Evolutionary conservation across 2,797 vertebrate genomes (phyloP).

Genomic region (Aselliscus stoliczkanus): DNA sequence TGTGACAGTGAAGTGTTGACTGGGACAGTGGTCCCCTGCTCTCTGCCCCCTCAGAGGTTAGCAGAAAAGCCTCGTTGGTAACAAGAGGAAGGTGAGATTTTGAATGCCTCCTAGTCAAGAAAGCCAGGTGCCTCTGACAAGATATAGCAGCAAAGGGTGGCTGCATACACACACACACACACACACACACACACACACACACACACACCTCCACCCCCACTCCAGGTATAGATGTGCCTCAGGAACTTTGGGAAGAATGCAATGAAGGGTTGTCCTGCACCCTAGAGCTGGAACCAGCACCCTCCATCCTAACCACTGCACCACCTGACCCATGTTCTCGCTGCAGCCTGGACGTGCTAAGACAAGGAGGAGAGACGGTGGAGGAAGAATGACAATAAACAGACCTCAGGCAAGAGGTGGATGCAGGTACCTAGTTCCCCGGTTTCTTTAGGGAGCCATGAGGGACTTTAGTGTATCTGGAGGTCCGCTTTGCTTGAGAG

Average conservation of each 20-base stretch:
- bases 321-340: not conserved
- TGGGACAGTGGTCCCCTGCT: accelerated
- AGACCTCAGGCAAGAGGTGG: not conserved
- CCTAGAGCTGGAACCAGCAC: not conserved
- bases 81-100: not conserved
- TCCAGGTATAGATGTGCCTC: not conserved
- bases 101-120: not conserved
- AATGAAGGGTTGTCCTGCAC: not conserved
- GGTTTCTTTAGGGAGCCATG: not conserved
- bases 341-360: not conserved
- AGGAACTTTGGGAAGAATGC: not conserved
- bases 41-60: not conserved
- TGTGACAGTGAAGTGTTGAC: not conserved
- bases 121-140: not conserved
- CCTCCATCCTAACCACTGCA: not conserved
- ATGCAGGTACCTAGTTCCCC: not conserved
- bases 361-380: not conserved
- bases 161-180: too few species aligned
- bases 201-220: not conserved
- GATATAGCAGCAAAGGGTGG: not conserved
- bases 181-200: too few species aligned
- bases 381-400: not conserved
- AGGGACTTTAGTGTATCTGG: not conserved
- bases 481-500: not conserved
- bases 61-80: not conserved